A percentile compares a stretch with the other conserved stretches of the same genome.
Conservation (phyloP, 2,797 vertebrate species). For the Simalia tracyae region DNA sequence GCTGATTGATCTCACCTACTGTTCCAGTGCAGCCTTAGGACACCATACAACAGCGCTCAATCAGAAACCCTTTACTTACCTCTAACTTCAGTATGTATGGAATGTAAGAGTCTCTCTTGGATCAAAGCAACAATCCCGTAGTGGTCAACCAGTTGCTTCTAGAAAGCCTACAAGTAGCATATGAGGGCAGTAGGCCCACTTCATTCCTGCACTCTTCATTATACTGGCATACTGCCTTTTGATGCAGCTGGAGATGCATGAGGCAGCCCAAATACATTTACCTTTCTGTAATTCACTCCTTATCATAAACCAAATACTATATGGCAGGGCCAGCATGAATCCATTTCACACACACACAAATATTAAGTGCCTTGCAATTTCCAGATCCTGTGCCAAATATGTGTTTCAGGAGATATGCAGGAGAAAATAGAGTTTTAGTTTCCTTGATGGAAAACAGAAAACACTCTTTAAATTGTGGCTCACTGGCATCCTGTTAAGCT, state of each 20-base stretch:
- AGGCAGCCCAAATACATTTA: neutral
- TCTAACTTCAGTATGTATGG: too few species aligned
- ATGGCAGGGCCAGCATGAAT: neutral
- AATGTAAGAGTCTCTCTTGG: too few species aligned
- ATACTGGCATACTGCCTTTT: neutral
- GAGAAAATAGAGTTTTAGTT: neutral
- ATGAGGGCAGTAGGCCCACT: neutral
- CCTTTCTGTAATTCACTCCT: neutral
- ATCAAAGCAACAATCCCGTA: neutral
- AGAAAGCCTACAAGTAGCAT: neutral
- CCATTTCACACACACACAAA: neutral
- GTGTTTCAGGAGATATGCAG: neutral
- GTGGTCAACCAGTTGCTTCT: neutral
- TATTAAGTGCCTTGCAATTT: neutral
- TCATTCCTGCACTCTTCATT: neutral
- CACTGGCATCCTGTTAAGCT: neutral
- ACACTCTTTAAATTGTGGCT: neutral
- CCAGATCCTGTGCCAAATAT: slow-evolving; percentile 29
- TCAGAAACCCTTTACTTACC: too few species aligned
- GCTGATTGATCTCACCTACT: too few species aligned
- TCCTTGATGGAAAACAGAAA: slow-evolving; percentile 19
- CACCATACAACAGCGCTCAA: too few species aligned
- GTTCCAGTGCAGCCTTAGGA: too few species aligned
- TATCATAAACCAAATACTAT: neutral
- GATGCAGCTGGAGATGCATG: neutral